Percentiles rank a stretch among this genome's conserved stretches.
Conservation (phyloP, 2,797 vertebrate species). For the Lophius americanus region DNA sequence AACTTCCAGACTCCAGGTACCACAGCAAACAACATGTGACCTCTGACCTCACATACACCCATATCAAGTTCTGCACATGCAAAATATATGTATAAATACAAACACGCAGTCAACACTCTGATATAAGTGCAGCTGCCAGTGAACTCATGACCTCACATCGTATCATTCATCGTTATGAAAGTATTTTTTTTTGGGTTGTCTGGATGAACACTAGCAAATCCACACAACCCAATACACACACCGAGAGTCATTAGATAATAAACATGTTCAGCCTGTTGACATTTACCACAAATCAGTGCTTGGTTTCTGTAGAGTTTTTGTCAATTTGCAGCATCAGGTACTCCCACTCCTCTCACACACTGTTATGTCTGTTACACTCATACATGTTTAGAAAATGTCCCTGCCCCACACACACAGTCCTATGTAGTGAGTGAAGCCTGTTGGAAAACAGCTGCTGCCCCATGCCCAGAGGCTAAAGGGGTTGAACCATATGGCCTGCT, state of each 20-base stretch:
- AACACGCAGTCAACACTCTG: not conserved
- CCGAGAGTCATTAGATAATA: not conserved
- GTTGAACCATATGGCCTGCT: slow-evolving; percentile 81
- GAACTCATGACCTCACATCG: slow-evolving; percentile 16
- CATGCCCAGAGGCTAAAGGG: slow-evolving; percentile 75
- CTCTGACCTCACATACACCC: slow-evolving; percentile 46
- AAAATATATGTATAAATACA: not conserved
- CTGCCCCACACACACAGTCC: slow-evolving; percentile 19
- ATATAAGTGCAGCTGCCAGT: slow-evolving; percentile 3
- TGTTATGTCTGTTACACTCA: not conserved
- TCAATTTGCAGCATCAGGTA: slow-evolving; percentile 8
- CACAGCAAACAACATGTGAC: slow-evolving; percentile 61
- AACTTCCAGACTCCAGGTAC: slow-evolving; percentile 99
- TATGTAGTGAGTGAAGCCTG: slow-evolving; percentile 54
- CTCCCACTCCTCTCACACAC: not conserved
- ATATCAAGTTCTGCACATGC: slow-evolving; percentile 5
- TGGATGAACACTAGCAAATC: not conserved
- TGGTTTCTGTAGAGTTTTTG: slow-evolving; percentile 2
- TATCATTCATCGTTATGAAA: not conserved
- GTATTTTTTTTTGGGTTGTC: slow-evolving; percentile 7
- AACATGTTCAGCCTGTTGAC: not conserved
- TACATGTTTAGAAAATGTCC: not conserved
- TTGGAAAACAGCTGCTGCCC: slow-evolving; percentile 81
- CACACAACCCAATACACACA: slow-evolving; percentile 7
- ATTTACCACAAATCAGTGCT: not conserved